A percentile compares a stretch with the other conserved stretches of the same genome.
phyloP scores from a whole-genome alignment of 2,113 vertebrate genomes.

The Sapajus apella region DNA sequence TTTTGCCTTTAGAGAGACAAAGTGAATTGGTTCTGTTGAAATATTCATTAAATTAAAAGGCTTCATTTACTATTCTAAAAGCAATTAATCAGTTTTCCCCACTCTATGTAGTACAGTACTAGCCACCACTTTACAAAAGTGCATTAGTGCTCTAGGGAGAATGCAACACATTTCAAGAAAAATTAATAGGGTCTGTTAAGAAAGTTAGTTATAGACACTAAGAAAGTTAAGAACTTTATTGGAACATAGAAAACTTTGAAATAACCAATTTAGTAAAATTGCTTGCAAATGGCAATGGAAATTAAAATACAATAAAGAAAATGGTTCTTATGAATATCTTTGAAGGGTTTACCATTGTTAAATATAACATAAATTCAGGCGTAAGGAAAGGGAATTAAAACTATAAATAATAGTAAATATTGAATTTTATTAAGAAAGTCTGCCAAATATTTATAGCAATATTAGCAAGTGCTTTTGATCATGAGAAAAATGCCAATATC shows the following conservation, averaged over 20 bases:
- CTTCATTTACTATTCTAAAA: slow-evolving; percentile 79
- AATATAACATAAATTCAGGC: background rate
- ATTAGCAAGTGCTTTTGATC: background rate
- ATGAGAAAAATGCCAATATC: slow-evolving; percentile 8
- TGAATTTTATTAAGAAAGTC: background rate
- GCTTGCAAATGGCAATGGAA: background rate
- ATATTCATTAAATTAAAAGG: slow-evolving; percentile 81
- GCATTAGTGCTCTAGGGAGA: slow-evolving; percentile 63
- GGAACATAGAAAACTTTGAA: background rate
- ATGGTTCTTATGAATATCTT: background rate
- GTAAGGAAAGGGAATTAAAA: background rate
- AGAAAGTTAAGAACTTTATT: background rate
- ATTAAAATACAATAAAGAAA: background rate
- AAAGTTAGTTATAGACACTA: slow-evolving; percentile 29
- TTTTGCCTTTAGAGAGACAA: slow-evolving; percentile 74
- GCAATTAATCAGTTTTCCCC: slow-evolving; percentile 76
- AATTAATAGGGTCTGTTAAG: slow-evolving; percentile 53
- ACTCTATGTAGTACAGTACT: slow-evolving; percentile 49
- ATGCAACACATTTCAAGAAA: slow-evolving; percentile 28
- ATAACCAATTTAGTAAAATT: background rate
- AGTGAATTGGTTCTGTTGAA: slow-evolving; percentile 77
- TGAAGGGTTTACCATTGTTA: background rate
- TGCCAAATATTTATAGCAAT: background rate
- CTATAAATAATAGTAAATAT: background rate
- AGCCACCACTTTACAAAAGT: slow-evolving; percentile 60